phyloP scores from a whole-genome alignment of 2,888 invertebrate genomes.

The Drosophila siamana region DNA sequence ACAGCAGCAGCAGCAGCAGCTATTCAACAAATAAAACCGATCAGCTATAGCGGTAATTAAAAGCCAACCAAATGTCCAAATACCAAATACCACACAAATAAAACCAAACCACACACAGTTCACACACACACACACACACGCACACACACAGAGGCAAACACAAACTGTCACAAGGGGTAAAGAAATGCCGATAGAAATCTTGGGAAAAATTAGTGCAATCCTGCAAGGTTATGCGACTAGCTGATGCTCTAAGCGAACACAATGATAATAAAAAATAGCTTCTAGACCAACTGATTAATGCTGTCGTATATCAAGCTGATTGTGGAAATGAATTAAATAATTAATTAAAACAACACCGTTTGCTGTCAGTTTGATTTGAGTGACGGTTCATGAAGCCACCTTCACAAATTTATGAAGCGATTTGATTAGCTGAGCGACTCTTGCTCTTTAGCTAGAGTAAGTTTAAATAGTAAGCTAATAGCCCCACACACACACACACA shows the following conservation, averaged over 20 bases:
- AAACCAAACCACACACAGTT: slow-evolving; percentile 37
- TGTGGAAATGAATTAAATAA: too few relatives aligned
- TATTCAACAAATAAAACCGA: slow-evolving; percentile 69
- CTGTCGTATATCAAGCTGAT: too few relatives aligned
- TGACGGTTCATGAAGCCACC: too few relatives aligned
- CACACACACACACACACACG: slow-evolving; percentile 17
- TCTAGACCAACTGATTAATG: too few relatives aligned
- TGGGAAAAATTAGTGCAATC: slow-evolving; percentile 32
- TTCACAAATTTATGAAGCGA: background rate
- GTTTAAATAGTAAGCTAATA: slow-evolving; percentile 66
- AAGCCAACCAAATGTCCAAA: slow-evolving; percentile 78
- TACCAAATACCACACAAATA: slow-evolving; percentile 70
- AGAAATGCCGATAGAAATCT: slow-evolving; percentile 37
- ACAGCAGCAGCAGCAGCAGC: background rate
- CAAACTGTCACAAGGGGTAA: slow-evolving; percentile 1
- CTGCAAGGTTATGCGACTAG: background rate
- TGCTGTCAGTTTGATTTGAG: too few relatives aligned
- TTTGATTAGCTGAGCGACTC: slow-evolving; percentile 5
- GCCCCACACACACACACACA: slow-evolving; percentile 38
- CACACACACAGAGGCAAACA: background rate
- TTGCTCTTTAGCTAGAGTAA: slow-evolving; percentile 20
- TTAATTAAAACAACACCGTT: too few relatives aligned
- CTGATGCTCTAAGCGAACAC: too few relatives aligned
- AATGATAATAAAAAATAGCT: too few relatives aligned
- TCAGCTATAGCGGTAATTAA: slow-evolving; percentile 76